Evolutionary conservation across 2,888 invertebrate species (phyloP).

Genomic region (Nematopogon swammerdamellus): DNA sequence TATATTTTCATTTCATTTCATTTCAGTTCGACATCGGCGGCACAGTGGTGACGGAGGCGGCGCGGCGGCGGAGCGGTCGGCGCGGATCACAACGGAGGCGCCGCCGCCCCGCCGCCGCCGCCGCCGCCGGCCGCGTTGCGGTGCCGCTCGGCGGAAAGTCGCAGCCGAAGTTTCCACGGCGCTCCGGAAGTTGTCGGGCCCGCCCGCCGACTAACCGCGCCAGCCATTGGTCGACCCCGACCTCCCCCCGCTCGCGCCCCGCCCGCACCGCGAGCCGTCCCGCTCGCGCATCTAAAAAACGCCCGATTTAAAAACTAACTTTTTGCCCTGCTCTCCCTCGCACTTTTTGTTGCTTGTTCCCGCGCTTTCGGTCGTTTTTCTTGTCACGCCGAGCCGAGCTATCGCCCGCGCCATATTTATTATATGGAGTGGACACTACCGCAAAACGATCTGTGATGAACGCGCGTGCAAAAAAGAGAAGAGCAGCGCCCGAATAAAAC

Average conservation of each 20-base stretch:
- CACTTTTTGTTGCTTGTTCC: background rate
- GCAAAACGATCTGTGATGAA: background rate
- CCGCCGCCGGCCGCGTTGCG: too few relatives aligned
- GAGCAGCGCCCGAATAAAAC: background rate
- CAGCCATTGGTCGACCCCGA: background rate
- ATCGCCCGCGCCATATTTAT: background rate
- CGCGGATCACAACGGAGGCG: too few relatives aligned
- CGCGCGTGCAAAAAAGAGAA: background rate
- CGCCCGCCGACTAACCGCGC: slow-evolving; percentile 20
- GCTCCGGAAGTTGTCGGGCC: slow-evolving; percentile 26
- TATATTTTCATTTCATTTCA: too few relatives aligned
- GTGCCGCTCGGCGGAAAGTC: slow-evolving; percentile 30
- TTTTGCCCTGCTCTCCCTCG: background rate
- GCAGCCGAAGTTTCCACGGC: slow-evolving; percentile 20
- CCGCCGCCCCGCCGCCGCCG: too few relatives aligned
- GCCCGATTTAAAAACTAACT: background rate
- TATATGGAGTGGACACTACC: background rate
- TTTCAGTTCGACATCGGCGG: too few relatives aligned
- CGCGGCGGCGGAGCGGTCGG: too few relatives aligned
- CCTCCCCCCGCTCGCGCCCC: slow-evolving; percentile 16
- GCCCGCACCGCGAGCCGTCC: slow-evolving; percentile 15
- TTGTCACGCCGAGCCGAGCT: background rate
- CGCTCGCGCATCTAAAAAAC: slow-evolving; percentile 21
- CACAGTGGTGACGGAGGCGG: too few relatives aligned
- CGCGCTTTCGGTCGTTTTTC: background rate